A percentile compares a stretch with the other conserved stretches of the same genome.
Evolutionary conservation across 1,140 invertebrate genomes (phyloP).

Genomic region (Heliconius hermathena): DNA sequence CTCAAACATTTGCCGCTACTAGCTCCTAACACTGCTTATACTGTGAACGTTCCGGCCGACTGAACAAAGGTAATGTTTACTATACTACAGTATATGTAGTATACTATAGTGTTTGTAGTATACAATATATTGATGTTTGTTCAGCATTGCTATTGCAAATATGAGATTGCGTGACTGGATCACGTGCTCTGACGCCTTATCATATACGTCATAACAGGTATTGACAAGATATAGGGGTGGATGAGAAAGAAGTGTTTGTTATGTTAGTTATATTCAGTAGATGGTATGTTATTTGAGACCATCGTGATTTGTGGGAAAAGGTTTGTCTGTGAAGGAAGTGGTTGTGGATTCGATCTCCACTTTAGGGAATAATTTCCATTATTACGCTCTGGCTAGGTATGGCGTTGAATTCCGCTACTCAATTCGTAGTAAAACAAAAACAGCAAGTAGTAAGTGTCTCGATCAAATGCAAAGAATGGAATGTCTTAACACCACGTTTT

Average conservation of each 20-base stretch:
- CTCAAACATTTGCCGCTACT: constrained; percentile 58
- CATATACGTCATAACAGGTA: constrained; percentile 28
- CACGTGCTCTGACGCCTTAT: constrained; percentile 43
- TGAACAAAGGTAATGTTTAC: constrained; percentile 64
- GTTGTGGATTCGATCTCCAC: no score
- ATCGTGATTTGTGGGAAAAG: no score
- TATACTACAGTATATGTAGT: constrained; percentile 27
- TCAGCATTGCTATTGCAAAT: constrained; percentile 46
- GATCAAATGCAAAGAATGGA: no score
- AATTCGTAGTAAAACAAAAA: no score
- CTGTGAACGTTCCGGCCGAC: constrained; percentile 55
- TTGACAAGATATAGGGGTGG: constrained; percentile 15
- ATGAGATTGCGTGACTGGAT: constrained; percentile 38
- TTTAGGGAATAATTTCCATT: no score
- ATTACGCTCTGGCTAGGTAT: no score
- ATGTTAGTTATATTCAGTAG: not conserved
- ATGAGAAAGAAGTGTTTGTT: not conserved
- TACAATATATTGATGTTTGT: constrained; percentile 40
- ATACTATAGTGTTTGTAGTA: constrained; percentile 51
- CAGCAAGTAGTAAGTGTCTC: no score
- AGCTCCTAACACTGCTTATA: constrained; percentile 47
- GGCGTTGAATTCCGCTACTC: no score
- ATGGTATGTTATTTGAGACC: no score
- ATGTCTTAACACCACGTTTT: not conserved
- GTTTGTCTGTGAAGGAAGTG: no score